phyloP scores from a whole-genome alignment of 2,888 invertebrate species.

The Tolmerus cingulatus region DNA sequence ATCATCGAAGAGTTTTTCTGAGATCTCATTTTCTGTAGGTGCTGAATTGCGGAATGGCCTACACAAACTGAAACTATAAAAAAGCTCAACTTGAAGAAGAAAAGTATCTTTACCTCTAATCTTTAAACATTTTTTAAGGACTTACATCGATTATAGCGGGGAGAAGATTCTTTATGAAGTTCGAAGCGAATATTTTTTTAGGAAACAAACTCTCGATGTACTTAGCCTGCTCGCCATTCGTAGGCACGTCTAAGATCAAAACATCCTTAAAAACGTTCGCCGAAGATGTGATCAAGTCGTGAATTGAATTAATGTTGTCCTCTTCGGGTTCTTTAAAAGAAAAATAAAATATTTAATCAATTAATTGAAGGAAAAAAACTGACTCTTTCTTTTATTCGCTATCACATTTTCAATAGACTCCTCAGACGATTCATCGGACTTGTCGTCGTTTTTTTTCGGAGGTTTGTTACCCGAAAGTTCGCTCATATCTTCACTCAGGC shows the following conservation, averaged over 20 bases:
- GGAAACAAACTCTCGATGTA: slow-evolving; percentile 31
- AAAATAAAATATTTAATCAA: neutral
- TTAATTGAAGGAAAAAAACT: neutral
- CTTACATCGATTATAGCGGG: slow-evolving; percentile 45
- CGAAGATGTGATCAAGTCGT: neutral
- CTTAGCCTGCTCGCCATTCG: neutral
- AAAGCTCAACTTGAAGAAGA: neutral
- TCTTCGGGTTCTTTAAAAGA: neutral
- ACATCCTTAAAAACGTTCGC: neutral
- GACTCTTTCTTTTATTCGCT: neutral
- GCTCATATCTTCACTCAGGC: neutral
- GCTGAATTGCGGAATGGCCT: no score
- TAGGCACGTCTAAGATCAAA: neutral
- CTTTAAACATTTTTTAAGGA: neutral
- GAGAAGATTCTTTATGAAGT: neutral
- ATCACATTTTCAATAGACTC: neutral
- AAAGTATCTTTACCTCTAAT: neutral
- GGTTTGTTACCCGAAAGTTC: neutral
- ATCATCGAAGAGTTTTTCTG: no score
- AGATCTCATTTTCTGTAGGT: no score
- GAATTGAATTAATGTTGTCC: neutral
- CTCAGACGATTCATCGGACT: neutral
- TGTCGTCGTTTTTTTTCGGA: neutral
- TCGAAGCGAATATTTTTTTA: slow-evolving; percentile 13
- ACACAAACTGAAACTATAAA: no score